Evolutionary conservation across 2,888 invertebrate genomes (phyloP).

Genomic region (Drosophila kambysellisi): DNA sequence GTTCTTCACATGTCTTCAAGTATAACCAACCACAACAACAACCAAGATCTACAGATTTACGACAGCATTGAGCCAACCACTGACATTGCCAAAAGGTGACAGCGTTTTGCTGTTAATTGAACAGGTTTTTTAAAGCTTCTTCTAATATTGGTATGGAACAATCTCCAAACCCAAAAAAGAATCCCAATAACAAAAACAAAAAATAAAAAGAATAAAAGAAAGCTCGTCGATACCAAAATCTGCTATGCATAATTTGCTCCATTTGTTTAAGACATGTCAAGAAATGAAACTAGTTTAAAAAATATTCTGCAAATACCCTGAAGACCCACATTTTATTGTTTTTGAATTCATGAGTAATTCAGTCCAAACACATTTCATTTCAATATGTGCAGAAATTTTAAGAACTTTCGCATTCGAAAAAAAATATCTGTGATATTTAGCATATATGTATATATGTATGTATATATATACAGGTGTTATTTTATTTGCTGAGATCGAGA

Average conservation of each 20-base stretch:
- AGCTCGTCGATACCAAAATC: not conserved
- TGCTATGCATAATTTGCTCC: not conserved
- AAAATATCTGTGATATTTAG: slow-evolving; percentile 1
- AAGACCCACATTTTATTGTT: not conserved
- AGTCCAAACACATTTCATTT: not conserved
- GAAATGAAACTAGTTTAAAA: not conserved
- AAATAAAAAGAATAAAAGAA: not conserved
- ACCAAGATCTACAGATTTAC: not conserved
- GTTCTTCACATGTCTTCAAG: slow-evolving; percentile 39
- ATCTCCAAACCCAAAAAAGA: slow-evolving; percentile 4
- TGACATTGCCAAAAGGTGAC: slow-evolving; percentile 43
- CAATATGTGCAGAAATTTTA: not conserved
- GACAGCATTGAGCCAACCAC: slow-evolving; percentile 6
- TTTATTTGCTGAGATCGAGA: not conserved
- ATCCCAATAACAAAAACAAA: not conserved
- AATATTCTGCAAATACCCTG: not conserved
- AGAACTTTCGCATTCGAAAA: slow-evolving; percentile 7
- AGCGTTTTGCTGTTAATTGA: slow-evolving; percentile 47
- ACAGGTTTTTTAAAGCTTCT: slow-evolving; percentile 40
- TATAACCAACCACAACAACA: slow-evolving; percentile 19
- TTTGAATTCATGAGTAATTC: not conserved
- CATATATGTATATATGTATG: not conserved
- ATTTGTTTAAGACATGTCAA: not conserved
- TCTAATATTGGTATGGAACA: not conserved
- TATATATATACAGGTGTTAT: not conserved